Evolutionary conservation across 2,797 vertebrate genomes (phyloP).

Genomic region (Pseudochaenichthys georgianus): DNA sequence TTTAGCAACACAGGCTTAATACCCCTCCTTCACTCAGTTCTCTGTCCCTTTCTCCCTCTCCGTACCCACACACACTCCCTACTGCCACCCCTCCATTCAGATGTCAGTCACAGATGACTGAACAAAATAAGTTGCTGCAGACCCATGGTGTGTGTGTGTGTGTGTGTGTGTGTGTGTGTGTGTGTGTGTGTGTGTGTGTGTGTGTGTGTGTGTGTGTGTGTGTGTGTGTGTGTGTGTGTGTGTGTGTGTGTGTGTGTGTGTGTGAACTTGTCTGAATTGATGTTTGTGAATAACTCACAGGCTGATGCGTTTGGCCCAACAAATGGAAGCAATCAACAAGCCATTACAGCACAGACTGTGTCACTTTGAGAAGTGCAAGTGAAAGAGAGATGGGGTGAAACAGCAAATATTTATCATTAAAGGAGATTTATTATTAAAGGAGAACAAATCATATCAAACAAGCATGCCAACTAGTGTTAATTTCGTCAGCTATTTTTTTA

Average conservation of each 20-base stretch:
- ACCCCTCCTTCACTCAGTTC: constrained; percentile 45
- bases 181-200: neutral
- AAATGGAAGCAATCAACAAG: constrained; percentile 77
- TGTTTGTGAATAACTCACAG: constrained; percentile 53
- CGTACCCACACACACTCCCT: constrained; percentile 16
- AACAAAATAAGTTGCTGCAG: constrained; percentile 48
- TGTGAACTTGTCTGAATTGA: constrained; percentile 24
- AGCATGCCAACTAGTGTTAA: constrained; percentile 6
- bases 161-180: constrained; percentile 5
- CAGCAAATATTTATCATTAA: constrained; percentile 42
- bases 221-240: neutral
- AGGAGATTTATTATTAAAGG: constrained; percentile 27
- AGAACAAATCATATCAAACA: constrained; percentile 19
- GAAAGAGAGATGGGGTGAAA: constrained; percentile 15
- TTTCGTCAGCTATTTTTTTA: too few relatives aligned
- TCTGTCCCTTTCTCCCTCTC: constrained; percentile 23
- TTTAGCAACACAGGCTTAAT: constrained; percentile 61
- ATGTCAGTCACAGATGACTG: constrained; percentile 62
- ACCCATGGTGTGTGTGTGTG: constrained; percentile 15
- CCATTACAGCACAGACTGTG: constrained; percentile 60
- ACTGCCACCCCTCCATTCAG: constrained; percentile 48
- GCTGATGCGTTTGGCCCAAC: constrained; percentile 58
- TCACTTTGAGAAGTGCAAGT: constrained; percentile 39
- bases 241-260: neutral
- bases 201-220: neutral